Conservation (phyloP, 2,797 vertebrate species). For the Dallia pectoralis region DNA sequence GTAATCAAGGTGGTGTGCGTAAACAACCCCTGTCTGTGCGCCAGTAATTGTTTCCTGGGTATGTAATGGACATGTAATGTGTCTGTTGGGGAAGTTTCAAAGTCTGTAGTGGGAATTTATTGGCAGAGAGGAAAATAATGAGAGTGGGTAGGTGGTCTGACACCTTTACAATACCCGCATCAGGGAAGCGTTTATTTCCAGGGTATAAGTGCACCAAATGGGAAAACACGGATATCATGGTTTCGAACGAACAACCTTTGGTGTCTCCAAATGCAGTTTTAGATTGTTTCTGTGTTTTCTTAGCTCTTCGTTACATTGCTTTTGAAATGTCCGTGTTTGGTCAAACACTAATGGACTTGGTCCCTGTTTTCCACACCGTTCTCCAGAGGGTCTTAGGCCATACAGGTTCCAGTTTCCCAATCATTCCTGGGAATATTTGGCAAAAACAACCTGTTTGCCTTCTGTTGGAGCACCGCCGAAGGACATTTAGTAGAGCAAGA, state of each 20-base stretch:
- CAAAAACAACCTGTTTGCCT: background rate
- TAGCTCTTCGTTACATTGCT: conserved; percentile 1
- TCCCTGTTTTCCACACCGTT: conserved; percentile 9
- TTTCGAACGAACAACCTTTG: conserved; percentile 33
- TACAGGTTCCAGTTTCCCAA: conserved; percentile 22
- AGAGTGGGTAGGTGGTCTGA: conserved; percentile 33
- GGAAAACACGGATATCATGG: conserved; percentile 56
- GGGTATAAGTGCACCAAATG: conserved; percentile 45
- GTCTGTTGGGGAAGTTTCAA: conserved; percentile 31
- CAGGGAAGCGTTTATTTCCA: conserved; percentile 40
- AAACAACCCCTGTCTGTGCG: conserved; percentile 58
- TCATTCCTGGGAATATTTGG: conserved; percentile 7
- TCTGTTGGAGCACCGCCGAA: conserved; percentile 24
- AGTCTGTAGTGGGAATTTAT: conserved; percentile 42
- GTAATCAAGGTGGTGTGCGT: conserved; percentile 49
- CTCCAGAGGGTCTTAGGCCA: conserved; percentile 11
- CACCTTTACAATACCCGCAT: conserved; percentile 40
- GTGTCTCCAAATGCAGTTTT: conserved; percentile 28
- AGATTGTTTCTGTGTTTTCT: background rate
- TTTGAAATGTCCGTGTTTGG: conserved; percentile 11
- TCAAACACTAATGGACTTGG: conserved; percentile 23
- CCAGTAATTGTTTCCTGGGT: conserved; percentile 49
- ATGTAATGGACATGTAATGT: conserved; percentile 20
- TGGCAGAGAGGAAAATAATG: conserved; percentile 42
- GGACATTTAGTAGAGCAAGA: conserved; percentile 12